Evolutionary conservation across 2,113 vertebrate species (phyloP).

Genomic region (Psilopogon haemacephalus): DNA sequence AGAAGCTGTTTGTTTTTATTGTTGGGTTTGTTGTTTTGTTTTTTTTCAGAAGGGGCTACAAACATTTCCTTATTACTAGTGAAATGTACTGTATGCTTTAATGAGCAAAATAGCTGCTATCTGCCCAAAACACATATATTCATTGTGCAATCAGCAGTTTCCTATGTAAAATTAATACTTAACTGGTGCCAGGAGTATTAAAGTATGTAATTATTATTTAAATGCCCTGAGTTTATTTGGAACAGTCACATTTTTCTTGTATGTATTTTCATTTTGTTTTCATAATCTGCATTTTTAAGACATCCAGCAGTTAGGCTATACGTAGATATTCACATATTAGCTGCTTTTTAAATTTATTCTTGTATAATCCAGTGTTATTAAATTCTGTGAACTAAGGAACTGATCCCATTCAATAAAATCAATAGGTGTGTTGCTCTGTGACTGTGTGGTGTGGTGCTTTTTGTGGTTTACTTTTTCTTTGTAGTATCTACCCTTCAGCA

Average conservation of each 20-base stretch:
- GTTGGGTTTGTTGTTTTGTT: not conserved
- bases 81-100: constrained; percentile 35
- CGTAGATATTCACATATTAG: not conserved
- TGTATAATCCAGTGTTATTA: not conserved
- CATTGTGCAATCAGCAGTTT: constrained; percentile 56
- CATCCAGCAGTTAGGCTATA: not conserved
- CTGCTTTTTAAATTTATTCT: constrained; percentile 33
- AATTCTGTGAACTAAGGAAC: constrained; percentile 6
- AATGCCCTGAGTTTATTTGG: constrained; percentile 47
- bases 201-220: constrained; percentile 63
- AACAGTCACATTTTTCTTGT: constrained; percentile 35
- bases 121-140: constrained; percentile 50
- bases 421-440: not conserved
- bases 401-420: constrained; percentile 11
- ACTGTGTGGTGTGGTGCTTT: not conserved
- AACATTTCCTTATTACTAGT: not conserved
- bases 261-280: not conserved
- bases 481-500: not conserved
- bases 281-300: not conserved
- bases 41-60: constrained; percentile 7
- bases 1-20: not conserved
- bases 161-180: constrained; percentile 61
- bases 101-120: constrained; percentile 25
- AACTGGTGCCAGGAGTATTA: constrained; percentile 37
- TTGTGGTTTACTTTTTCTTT: not conserved